These are phyloP conservation scores for Bombus impatiens DNA, from an alignment of 1,140 invertebrate genomes.

Conservation along the genomic window DNA sequence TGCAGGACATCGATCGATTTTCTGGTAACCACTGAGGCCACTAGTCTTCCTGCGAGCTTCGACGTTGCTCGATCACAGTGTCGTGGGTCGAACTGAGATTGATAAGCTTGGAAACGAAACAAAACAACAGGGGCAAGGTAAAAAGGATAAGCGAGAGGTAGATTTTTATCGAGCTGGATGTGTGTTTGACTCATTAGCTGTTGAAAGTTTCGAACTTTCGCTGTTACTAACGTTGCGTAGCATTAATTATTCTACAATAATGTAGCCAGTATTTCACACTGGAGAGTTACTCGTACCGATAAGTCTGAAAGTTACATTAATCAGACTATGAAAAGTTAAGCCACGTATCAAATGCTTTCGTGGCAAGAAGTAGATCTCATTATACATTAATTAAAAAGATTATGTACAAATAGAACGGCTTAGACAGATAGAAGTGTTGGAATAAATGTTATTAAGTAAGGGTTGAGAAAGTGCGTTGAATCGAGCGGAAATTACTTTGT, in stretches of 20 bases:
- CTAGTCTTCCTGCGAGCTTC: slow-evolving; percentile 3
- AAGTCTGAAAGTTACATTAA: not conserved
- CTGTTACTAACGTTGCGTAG: not conserved
- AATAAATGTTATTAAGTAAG: not conserved
- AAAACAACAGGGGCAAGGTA: not conserved
- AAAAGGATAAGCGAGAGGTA: not conserved
- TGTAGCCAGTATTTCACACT: not conserved
- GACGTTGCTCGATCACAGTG: slow-evolving; percentile 29
- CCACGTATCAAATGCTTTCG: not conserved
- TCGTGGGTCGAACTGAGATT: slow-evolving; percentile 15
- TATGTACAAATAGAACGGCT: not conserved
- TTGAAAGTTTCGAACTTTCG: slow-evolving; percentile 1
- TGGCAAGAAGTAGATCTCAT: not conserved
- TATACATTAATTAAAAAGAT: not conserved
- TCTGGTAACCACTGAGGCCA: not conserved
- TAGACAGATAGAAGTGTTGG: not conserved
- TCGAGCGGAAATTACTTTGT: too few relatives aligned
- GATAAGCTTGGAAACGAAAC: slow-evolving; percentile 34
- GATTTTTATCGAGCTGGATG: slow-evolving; percentile 36
- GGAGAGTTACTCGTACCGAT: not conserved
- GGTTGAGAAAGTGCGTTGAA: too few relatives aligned
- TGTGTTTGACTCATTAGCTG: slow-evolving; percentile 45
- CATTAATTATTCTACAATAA: not conserved
- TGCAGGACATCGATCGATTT: slow-evolving; percentile 30
- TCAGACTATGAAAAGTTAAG: not conserved